Base-by-base conservation (phyloP, 2,888 invertebrate species). In the Acrocera orbiculus region DNA sequence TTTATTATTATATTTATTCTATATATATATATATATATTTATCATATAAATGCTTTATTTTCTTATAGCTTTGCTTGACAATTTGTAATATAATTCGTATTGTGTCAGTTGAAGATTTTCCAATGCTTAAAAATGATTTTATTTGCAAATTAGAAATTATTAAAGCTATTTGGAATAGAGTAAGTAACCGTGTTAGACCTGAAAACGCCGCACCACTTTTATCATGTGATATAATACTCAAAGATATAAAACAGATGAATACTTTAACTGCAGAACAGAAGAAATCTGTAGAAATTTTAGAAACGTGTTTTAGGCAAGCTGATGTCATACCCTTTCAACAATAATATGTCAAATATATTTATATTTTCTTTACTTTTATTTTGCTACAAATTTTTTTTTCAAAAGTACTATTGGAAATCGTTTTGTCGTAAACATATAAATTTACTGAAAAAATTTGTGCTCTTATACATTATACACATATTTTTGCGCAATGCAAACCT, bases 1-100 rank as follows among this genome's bases (percentile, higher is more conserved):
- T 76, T 47, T 48, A 16, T 30, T 27, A 15, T 39, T 28, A 25
- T 2, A 14, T 14, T 4, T 19, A 8, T 19, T 19, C 3, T 20
- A 32, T 34, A 24, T 28, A 24, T 43, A 35, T 24, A 16, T 19
- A n/a, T 4, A 31, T 31, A 7, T 9, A 16, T 9, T 29, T 30
- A 30, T 20, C 19, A 22, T 27, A 24, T 20, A 16, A 13, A 35
- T 22, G 19, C 16, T 23, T 14, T 15, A 7, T 39, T 36, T 43
- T 41, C 42, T 66, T 66, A 30, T 55, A 80, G 74, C 61, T 83
- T 6, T 83, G 83, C 53, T 62, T 77, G 16, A 72, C 81, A 1
- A 58, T 86, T 5, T 69, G 77, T 17, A 82, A 83, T 50, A 50
- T 86, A 34, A 67, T 76, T 37, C 65, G 66, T 19, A 52, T 75